Evolutionary conservation across 2,888 invertebrate genomes (phyloP).

Genomic region (Tholera decimalis): DNA sequence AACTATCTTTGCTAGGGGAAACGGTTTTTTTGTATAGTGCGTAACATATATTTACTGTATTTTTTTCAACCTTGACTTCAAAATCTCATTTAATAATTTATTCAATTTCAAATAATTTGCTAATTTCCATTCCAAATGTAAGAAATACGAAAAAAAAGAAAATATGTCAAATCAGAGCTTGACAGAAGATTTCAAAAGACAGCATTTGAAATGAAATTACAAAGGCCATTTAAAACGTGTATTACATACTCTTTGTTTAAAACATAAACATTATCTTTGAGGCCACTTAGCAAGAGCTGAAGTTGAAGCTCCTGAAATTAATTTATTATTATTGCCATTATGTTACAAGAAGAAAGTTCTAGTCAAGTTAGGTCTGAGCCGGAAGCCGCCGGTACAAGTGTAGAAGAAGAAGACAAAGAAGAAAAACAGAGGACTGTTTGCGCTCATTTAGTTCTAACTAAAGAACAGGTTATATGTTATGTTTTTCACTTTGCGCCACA

Average conservation of each 20-base stretch:
- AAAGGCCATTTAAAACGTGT: too few relatives aligned
- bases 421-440: constrained; percentile 77
- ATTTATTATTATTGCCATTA: constrained; percentile 1
- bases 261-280: too few relatives aligned
- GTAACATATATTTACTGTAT: background rate
- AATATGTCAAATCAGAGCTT: background rate
- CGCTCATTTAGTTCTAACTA: constrained; percentile 77
- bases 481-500: background rate
- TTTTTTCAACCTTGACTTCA: background rate
- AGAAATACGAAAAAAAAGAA: background rate
- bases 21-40: background rate
- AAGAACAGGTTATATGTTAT: constrained; percentile 73
- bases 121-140: background rate
- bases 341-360: background rate
- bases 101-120: background rate
- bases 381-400: constrained; percentile 60
- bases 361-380: constrained; percentile 22
- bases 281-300: too few relatives aligned
- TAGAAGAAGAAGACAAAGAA: constrained; percentile 68
- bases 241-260: too few relatives aligned
- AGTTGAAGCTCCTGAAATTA: too few relatives aligned
- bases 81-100: background rate
- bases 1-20: background rate
- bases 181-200: background rate
- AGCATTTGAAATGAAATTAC: too few relatives aligned